Conservation (phyloP, 2,113 vertebrate genomes). For the Pongo abelii region DNA sequence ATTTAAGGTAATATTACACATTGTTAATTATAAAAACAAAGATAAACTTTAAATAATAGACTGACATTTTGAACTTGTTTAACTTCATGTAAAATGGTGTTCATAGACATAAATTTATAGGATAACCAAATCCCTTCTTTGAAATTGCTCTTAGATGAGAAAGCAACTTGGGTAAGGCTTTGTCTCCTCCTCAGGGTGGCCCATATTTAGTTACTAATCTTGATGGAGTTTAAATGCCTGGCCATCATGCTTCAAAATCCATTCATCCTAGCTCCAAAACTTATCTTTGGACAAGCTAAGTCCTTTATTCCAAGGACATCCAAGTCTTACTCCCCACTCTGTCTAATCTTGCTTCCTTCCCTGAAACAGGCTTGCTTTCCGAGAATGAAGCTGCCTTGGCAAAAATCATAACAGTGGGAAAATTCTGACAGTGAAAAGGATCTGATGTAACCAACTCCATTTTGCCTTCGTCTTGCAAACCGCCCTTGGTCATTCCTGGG, state of each 20-base stretch:
- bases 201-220: not conserved
- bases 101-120: not conserved
- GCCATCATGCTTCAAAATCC: not conserved
- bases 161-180: not conserved
- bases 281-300: not conserved
- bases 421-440: too few relatives aligned
- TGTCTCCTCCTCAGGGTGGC: not conserved
- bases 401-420: too few relatives aligned
- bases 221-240: fast-evolving
- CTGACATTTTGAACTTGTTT: not conserved
- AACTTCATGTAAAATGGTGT: not conserved
- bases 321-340: not conserved
- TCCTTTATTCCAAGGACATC: not conserved
- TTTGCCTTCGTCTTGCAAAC: too few relatives aligned
- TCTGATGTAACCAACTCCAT: too few relatives aligned
- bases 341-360: not conserved
- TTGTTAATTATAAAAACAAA: not conserved
- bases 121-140: not conserved
- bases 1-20: not conserved
- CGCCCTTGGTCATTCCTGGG: too few relatives aligned
- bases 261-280: not conserved
- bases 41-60: not conserved
- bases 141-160: not conserved
- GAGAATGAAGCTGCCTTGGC: not conserved
- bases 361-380: not conserved